phyloP scores from a whole-genome alignment of 2,888 invertebrate genomes.

The Limenitis camilla region DNA sequence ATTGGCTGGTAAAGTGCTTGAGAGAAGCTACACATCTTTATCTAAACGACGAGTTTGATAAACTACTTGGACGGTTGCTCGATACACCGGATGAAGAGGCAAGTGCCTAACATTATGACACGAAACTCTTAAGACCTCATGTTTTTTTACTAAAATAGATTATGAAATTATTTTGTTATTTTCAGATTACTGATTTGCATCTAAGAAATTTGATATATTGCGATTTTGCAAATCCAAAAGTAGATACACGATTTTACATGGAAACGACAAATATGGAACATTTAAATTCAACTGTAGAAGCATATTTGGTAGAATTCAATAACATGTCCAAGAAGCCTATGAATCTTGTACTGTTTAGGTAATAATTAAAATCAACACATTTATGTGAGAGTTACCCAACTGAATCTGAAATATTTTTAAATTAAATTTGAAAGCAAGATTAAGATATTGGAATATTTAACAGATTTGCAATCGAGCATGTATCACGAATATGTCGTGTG shows the following conservation, averaged over 20 bases:
- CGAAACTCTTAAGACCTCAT: too few relatives aligned
- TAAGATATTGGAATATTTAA: not conserved
- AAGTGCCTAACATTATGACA: too few relatives aligned
- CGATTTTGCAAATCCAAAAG: conserved; percentile 96
- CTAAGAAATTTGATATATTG: conserved; percentile 92
- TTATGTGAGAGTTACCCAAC: not conserved
- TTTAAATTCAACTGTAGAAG: conserved; percentile 87
- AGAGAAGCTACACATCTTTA: conserved; percentile 73
- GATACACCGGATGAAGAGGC: conserved; percentile 34
- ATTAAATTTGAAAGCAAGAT: not conserved
- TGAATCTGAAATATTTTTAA: not conserved
- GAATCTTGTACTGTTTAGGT: conserved; percentile 94
- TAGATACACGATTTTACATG: conserved; percentile 89
- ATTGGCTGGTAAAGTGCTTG: conserved; percentile 85
- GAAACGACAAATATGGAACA: conserved; percentile 90
- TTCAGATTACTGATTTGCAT: conserved; percentile 84
- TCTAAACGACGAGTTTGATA: conserved; percentile 80
- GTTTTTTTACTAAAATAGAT: not conserved
- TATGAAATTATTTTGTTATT: not conserved
- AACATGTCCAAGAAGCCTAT: conserved; percentile 97
- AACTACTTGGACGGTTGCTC: conserved; percentile 79
- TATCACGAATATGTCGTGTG: conserved; percentile 92
- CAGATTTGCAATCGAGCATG: conserved; percentile 95
- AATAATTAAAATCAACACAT: conserved; percentile 16
- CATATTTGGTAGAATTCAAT: conserved; percentile 92